Conservation (phyloP, 2,888 invertebrate species). For the Metacarcinus magister region DNA sequence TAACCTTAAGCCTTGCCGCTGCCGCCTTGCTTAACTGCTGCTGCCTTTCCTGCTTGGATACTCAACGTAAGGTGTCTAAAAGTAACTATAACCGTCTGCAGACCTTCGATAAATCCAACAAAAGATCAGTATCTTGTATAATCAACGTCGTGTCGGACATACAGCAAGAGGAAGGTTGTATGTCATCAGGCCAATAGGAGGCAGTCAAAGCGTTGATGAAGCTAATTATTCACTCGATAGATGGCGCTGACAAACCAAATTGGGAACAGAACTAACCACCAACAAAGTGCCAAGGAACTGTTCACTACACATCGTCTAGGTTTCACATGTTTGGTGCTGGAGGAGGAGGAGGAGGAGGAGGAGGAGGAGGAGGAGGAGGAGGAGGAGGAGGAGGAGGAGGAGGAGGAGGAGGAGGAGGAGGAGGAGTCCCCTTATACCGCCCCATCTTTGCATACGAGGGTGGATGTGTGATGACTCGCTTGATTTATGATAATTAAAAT, state of each 20-base stretch:
- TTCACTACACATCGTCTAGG: not conserved
- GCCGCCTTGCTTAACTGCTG: not conserved
- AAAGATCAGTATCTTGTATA: constrained; percentile 6
- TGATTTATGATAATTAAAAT: constrained; percentile 39
- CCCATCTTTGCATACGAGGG: not conserved
- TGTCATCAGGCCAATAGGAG: not conserved
- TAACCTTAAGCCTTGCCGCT: not conserved
- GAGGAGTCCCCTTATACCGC: not conserved
- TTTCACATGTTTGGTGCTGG: not conserved
- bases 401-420: not conserved
- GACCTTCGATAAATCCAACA: not conserved
- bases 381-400: not conserved
- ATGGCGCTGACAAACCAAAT: constrained; percentile 39
- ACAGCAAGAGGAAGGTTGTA: not conserved
- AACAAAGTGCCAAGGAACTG: not conserved
- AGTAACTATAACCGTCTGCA: not conserved
- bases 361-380: too few species aligned
- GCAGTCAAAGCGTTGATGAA: constrained; percentile 19
- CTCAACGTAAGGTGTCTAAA: not conserved
- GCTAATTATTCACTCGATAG: constrained; percentile 5
- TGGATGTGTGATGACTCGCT: constrained; percentile 28
- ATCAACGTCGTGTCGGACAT: not conserved
- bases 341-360: not conserved
- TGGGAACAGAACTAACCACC: not conserved
- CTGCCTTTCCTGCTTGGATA: not conserved